Conservation (phyloP, 2,797 vertebrate genomes). For the Gila robusta region DNA sequence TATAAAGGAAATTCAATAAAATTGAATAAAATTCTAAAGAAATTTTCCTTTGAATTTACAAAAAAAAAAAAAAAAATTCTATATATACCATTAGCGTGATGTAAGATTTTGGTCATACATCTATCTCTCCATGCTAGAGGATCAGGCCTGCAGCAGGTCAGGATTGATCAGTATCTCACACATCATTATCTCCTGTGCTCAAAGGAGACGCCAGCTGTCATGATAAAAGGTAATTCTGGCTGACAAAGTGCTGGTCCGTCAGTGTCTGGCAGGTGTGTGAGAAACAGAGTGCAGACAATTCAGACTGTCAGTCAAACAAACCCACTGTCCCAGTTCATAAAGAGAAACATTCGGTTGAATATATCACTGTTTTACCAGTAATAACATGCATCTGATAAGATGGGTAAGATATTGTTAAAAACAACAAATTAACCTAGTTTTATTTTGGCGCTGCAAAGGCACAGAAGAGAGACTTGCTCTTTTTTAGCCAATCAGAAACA, state of each 20-base stretch:
- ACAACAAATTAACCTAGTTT: not conserved
- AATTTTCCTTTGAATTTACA: not conserved
- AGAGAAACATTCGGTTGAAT: not conserved
- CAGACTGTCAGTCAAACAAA: conserved; percentile 32
- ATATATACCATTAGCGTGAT: not conserved
- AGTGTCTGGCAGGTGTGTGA: conserved; percentile 53
- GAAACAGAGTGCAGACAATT: conserved; percentile 42
- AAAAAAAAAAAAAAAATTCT: not conserved
- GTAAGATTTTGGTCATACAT: not conserved
- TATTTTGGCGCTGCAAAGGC: not conserved
- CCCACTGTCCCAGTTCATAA: conserved; percentile 8
- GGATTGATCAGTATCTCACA: conserved; percentile 37
- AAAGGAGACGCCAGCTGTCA: conserved; percentile 48
- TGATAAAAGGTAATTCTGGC: conserved; percentile 55
- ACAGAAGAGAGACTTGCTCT: not conserved
- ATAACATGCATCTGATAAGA: not conserved
- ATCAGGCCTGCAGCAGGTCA: conserved; percentile 3
- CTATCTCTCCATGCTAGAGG: not conserved
- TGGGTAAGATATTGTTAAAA: not conserved
- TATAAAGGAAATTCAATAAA: not conserved
- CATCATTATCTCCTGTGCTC: conserved; percentile 37
- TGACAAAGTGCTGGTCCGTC: conserved; percentile 63
- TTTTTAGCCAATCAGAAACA: conserved; percentile 11
- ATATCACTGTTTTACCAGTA: not conserved
- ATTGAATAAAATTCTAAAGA: not conserved